Base-by-base conservation (phyloP, 2,888 invertebrate species). In the Drosophila meridiana region DNA sequence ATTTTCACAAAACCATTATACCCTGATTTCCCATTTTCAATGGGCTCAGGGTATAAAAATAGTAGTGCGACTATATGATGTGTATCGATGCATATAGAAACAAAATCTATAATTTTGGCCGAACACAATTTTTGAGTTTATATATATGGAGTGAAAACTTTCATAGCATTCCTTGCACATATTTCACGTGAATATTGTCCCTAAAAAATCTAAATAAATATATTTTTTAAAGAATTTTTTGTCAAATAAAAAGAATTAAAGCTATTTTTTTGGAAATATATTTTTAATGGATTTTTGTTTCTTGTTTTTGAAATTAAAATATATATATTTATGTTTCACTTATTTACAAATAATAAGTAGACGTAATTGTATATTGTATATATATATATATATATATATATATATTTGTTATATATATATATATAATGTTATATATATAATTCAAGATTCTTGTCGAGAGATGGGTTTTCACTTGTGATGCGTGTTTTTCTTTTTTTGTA, bases 301-400 rank as follows among this genome's bases (percentile, higher is more conserved):
- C 20, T 86, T 53, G 69, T 70, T 71, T 69, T 84, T 63, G 69
- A 89, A 86, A 89, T 89, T 70, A 89, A 81, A 85, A 85, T 72
- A 89, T 67, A 59, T 69, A 88, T 72, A 88, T 67, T 53, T 69
- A 71, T 78, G 78, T 77, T 78, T 81, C 71, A 82, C 89, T 87
- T 87, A 87, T 89, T 87, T 87, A 87, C 89, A 87, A 89, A 87
- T 87, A 87, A 87, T 89, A 87, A 87, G 89, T 87, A 87, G 76
- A 76, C 78, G 85, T 85, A 74, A 55, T 67, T 84, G 75, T 86
- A 63, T 67, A 58, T 77, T 14, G 20, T 20, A 60, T 71, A 32
- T 50, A 48, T 30, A 30, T 83, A 40, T 68, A 53, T 68, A 58
- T 80, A 36, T 84, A n/a, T 83, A 56, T 82, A 68, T 30, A 30